These are phyloP conservation scores for Acronicta psi DNA, from an alignment of 2,888 invertebrate species.

Conservation along the genomic window DNA sequence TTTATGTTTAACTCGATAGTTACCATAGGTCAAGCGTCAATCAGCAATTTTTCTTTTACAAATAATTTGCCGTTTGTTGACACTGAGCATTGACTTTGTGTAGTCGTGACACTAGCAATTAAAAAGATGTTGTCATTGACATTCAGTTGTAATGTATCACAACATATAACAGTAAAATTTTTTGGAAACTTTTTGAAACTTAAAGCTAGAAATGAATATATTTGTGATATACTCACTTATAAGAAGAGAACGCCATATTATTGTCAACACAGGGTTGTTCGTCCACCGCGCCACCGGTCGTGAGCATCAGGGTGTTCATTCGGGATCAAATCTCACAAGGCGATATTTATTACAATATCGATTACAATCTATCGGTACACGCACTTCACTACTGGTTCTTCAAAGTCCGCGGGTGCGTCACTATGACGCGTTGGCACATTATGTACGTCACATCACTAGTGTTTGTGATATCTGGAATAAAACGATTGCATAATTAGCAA, in stretches of 20 bases:
- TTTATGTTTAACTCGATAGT: conserved; percentile 13
- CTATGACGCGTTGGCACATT: conserved; percentile 71
- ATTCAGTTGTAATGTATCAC: neutral
- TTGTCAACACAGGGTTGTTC: conserved; percentile 83
- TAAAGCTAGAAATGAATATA: conserved; percentile 44
- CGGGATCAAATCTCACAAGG: conserved; percentile 62
- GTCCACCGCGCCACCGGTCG: conserved; percentile 79
- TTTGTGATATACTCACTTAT: conserved; percentile 76
- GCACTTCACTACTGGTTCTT: conserved; percentile 74
- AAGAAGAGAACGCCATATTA: conserved; percentile 85
- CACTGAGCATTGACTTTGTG: conserved; percentile 21
- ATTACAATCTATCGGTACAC: conserved; percentile 57
- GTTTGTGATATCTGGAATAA: conserved; percentile 70
- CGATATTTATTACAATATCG: conserved; percentile 52
- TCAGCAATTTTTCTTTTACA: conserved; percentile 15
- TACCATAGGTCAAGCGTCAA: conserved; percentile 26
- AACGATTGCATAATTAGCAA: conserved; percentile 32
- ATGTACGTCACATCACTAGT: conserved; percentile 77
- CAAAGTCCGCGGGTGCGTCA: conserved; percentile 73
- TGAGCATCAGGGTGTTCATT: conserved; percentile 88
- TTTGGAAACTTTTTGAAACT: conserved; percentile 15
- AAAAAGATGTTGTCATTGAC: neutral
- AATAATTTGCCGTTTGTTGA: conserved; percentile 24
- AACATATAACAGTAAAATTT: no score
- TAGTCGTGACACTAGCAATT: neutral